These are phyloP conservation scores for Scelioninae gen. 2 DNA, from an alignment of 2,888 invertebrate genomes.

Conservation along the genomic window DNA sequence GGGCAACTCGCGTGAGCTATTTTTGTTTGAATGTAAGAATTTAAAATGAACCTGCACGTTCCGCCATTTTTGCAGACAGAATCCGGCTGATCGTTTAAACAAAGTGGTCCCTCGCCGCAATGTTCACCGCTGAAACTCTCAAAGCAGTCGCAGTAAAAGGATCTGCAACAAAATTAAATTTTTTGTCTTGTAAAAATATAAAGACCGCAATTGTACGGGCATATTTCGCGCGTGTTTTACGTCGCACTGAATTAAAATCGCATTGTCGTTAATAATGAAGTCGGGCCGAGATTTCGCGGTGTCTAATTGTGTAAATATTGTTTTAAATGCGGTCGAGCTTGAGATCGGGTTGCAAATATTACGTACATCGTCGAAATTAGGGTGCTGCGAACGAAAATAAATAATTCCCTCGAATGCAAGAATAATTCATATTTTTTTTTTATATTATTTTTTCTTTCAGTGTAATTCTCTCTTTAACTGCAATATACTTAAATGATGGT, in stretches of 20 bases:
- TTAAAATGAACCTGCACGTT: conserved; percentile 83
- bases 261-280: conserved; percentile 35
- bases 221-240: conserved; percentile 35
- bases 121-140: conserved; percentile 86
- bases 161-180: conserved; percentile 76
- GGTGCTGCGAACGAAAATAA: too few relatives aligned
- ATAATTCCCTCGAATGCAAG: too few relatives aligned
- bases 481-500: too few relatives aligned
- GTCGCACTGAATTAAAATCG: conserved; percentile 34
- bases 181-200: conserved; percentile 41
- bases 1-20: conserved; percentile 21
- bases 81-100: conserved; percentile 80
- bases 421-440: too few relatives aligned
- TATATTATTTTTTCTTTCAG: too few relatives aligned
- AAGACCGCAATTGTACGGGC: conserved; percentile 20
- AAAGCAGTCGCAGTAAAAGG: conserved; percentile 88
- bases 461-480: too few relatives aligned
- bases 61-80: conserved; percentile 87
- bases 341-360: too few relatives aligned
- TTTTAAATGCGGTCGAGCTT: conserved; percentile 3
- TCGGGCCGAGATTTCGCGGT: conserved; percentile 19
- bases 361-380: too few relatives aligned
- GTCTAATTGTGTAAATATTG: conserved; percentile 37
- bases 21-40: conserved; percentile 45
- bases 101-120: conserved; percentile 89